Percentiles rank a stretch among this genome's conserved stretches.
These are phyloP conservation scores for Tetragnatha montana DNA, from an alignment of 2,888 invertebrate species.

Conservation along the genomic window DNA sequence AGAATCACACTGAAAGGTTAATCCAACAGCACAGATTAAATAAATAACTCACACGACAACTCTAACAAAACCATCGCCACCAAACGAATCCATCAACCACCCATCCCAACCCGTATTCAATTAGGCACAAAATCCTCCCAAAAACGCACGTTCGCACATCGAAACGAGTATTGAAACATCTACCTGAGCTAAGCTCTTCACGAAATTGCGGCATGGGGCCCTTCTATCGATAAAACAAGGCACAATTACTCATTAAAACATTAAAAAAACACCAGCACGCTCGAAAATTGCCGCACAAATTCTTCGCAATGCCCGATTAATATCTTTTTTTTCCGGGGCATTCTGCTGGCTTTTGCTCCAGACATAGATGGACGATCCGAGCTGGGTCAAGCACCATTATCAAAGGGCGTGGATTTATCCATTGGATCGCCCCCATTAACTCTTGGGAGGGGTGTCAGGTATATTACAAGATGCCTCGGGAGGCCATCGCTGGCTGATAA, in stretches of 20 bases:
- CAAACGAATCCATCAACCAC: background rate
- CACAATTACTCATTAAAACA: conserved; percentile 65
- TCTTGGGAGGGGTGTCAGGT: conserved; percentile 67
- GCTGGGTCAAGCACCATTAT: conserved; percentile 68
- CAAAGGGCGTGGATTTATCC: conserved; percentile 69
- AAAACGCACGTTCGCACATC: background rate
- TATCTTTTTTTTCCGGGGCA: conserved; percentile 33
- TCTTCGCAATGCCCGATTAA: conserved; percentile 61
- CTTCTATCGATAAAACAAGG: conserved; percentile 54
- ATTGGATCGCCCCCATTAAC: conserved; percentile 68
- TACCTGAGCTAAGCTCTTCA: conserved; percentile 38
- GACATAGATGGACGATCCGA: conserved; percentile 54
- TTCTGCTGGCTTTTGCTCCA: conserved; percentile 23
- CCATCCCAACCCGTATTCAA: background rate
- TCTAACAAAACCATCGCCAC: background rate
- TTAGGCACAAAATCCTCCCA: background rate
- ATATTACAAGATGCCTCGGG: conserved; percentile 48
- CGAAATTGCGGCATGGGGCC: conserved; percentile 40
- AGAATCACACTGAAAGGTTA: background rate
- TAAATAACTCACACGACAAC: background rate
- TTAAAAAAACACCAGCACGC: conserved; percentile 68
- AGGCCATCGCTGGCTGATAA: conserved; percentile 46
- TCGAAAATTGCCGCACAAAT: conserved; percentile 64
- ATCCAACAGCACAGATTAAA: background rate
- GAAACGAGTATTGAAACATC: conserved; percentile 21